A percentile compares a stretch with the other conserved stretches of the same genome.
Conservation (phyloP, 1,140 invertebrate species). For the Bombus haemorrhoidalis region DNA sequence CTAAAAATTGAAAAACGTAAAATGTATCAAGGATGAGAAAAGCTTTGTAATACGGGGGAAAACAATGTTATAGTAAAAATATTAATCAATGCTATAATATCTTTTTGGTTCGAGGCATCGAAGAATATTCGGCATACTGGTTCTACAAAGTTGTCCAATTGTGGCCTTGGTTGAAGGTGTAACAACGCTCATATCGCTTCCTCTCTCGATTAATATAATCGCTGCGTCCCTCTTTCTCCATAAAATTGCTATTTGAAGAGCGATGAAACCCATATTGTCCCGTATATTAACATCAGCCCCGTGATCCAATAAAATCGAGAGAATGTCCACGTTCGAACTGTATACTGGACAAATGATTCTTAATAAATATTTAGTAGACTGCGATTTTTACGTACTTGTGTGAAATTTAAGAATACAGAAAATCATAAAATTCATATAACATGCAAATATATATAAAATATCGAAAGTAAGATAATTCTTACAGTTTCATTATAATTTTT, state of each 20-base stretch:
- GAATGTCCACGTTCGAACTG: slow-evolving; percentile 58
- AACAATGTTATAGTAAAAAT: background rate
- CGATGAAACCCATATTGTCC: slow-evolving; percentile 59
- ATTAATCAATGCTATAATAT: background rate
- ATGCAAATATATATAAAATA: no score
- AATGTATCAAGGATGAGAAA: background rate
- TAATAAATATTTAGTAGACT: background rate
- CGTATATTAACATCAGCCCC: slow-evolving; percentile 55
- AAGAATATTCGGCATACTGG: slow-evolving; percentile 42
- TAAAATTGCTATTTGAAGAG: slow-evolving; percentile 63
- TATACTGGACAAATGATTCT: slow-evolving; percentile 43
- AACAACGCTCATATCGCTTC: slow-evolving; percentile 4
- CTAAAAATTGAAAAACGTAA: background rate
- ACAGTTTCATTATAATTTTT: no score
- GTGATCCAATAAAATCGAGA: slow-evolving; percentile 51
- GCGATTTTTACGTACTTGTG: background rate
- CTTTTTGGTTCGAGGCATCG: slow-evolving; percentile 28
- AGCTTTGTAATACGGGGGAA: background rate
- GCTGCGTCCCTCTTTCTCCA: slow-evolving; percentile 56
- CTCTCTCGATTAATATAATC: slow-evolving; percentile 45
- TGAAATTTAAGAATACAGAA: background rate
- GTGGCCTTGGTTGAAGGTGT: slow-evolving; percentile 30
- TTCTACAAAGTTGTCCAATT: slow-evolving; percentile 38
- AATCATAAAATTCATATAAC: background rate
- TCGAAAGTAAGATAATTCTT: no score